Conservation (phyloP, 64 coral and sea anemone species). For the Catalaphyllia jardinei region DNA sequence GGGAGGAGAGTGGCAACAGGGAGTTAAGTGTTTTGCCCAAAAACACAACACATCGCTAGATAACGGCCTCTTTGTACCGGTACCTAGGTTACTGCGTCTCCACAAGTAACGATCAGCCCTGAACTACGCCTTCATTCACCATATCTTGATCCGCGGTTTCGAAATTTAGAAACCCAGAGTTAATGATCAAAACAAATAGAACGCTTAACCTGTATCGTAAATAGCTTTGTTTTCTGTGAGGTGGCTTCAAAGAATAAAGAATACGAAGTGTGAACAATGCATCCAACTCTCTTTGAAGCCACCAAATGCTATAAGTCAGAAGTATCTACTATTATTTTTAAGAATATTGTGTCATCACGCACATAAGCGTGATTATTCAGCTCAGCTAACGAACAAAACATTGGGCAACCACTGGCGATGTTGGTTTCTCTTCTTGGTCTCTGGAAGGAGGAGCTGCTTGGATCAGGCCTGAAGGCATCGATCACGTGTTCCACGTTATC, state of each 20-base stretch:
- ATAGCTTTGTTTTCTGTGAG: background rate
- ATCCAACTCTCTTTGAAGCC: background rate
- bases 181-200: background rate
- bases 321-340: conserved; percentile 34
- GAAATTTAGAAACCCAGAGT: background rate
- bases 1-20: too few relatives aligned
- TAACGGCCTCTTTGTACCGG: too few relatives aligned
- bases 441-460: conserved; percentile 46
- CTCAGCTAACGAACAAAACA: conserved; percentile 44
- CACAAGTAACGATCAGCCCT: too few relatives aligned
- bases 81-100: too few relatives aligned
- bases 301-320: background rate
- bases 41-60: too few relatives aligned
- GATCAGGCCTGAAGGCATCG: conserved; percentile 53
- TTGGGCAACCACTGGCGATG: conserved; percentile 40
- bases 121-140: too few relatives aligned
- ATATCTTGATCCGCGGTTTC: too few relatives aligned
- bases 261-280: background rate
- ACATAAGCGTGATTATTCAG: conserved; percentile 50
- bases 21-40: too few relatives aligned
- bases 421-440: conserved; percentile 36
- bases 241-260: background rate
- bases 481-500: conserved; percentile 60
- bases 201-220: background rate
- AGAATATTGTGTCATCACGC: conserved; percentile 42